Conservation (phyloP, 1,140 invertebrate species). For the Dendroctonus valens region DNA sequence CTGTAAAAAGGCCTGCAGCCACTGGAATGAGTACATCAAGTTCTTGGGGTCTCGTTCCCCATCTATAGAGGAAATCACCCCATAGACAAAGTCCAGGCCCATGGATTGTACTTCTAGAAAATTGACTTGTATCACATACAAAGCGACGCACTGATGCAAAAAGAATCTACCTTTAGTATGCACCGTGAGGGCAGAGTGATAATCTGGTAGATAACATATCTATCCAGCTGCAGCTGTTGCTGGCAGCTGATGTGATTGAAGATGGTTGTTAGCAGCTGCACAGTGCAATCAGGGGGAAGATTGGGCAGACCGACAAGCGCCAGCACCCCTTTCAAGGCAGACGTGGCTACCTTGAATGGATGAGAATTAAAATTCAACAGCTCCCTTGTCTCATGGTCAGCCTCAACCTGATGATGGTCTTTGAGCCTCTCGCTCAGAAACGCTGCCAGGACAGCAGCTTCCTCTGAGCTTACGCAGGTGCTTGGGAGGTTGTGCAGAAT, state of each 20-base stretch:
- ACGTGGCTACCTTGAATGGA: constrained; percentile 63
- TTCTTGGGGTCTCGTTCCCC: constrained; percentile 88
- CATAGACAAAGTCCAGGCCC: constrained; percentile 75
- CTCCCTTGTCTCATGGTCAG: constrained; percentile 37
- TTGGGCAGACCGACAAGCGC: constrained; percentile 63
- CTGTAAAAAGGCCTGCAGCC: constrained; percentile 67
- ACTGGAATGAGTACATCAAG: constrained; percentile 73
- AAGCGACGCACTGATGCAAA: not conserved
- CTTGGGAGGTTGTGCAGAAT: constrained; percentile 60
- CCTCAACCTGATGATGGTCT: constrained; percentile 77
- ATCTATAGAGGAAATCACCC: constrained; percentile 78
- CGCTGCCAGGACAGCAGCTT: constrained; percentile 64
- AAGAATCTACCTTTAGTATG: constrained; percentile 48
- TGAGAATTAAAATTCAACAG: constrained; percentile 12
- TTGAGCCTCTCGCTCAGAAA: constrained; percentile 77
- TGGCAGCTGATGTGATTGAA: constrained; percentile 77
- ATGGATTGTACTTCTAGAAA: constrained; percentile 66
- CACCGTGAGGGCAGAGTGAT: constrained; percentile 56
- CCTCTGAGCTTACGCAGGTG: constrained; percentile 59
- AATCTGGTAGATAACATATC: constrained; percentile 67
- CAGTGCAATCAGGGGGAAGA: constrained; percentile 56
- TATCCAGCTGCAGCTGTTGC: constrained; percentile 66
- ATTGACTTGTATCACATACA: constrained; percentile 25
- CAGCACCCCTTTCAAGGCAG: constrained; percentile 67
- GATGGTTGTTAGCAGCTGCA: constrained; percentile 60